Percentiles rank a stretch among this genome's conserved stretches.
Evolutionary conservation across 2,113 vertebrate genomes (phyloP).

Genomic region (Sprattus sprattus): DNA sequence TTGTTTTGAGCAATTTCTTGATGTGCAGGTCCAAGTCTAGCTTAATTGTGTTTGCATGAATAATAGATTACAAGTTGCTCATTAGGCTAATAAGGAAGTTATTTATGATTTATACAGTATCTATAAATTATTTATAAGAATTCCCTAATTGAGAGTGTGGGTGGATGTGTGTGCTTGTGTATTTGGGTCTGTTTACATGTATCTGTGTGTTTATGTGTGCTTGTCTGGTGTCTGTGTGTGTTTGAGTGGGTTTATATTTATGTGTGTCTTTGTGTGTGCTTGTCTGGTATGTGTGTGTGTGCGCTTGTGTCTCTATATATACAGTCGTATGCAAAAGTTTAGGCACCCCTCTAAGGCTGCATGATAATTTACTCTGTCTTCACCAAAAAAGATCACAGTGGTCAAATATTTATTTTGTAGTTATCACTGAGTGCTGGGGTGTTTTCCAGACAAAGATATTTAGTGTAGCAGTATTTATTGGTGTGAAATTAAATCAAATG

Average conservation of each 20-base stretch:
- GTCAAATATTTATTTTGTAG: too few relatives aligned
- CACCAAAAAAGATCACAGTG: too few relatives aligned
- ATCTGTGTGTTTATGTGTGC: neutral
- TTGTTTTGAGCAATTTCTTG: neutral
- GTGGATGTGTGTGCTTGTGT: neutral
- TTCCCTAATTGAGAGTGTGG: neutral
- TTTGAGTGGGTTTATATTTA: neutral
- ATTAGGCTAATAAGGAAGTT: constrained; percentile 11
- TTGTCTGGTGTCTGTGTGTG: neutral
- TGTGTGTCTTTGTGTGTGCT: neutral
- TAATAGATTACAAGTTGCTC: constrained; percentile 17
- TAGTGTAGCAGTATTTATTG: too few relatives aligned
- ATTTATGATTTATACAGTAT: constrained; percentile 6
- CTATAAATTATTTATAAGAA: neutral
- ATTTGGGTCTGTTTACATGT: neutral
- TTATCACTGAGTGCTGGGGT: too few relatives aligned
- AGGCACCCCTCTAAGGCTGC: too few relatives aligned
- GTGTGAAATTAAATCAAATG: too few relatives aligned
- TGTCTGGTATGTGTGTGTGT: neutral
- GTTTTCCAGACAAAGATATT: too few relatives aligned
- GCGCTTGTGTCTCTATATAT: too few relatives aligned
- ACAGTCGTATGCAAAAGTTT: too few relatives aligned
- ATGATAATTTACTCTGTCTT: too few relatives aligned
- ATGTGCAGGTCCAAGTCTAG: neutral
- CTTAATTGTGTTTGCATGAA: constrained; percentile 10